A percentile compares a stretch with the other conserved stretches of the same genome.
phyloP scores from a whole-genome alignment of 2,113 vertebrate species.

The Caranx melampygus region DNA sequence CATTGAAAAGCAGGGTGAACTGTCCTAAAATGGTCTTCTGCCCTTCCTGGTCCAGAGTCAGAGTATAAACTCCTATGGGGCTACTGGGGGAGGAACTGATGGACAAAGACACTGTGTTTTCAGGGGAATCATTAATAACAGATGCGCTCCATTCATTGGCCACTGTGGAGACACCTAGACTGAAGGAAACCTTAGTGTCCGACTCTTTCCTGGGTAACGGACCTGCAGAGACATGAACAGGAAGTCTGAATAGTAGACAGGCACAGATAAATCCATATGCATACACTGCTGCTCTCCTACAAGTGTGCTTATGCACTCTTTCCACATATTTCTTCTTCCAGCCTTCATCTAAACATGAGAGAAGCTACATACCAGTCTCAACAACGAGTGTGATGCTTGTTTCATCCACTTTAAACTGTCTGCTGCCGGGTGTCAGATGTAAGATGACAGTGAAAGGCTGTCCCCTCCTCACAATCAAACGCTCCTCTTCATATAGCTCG shows the following conservation, averaged over 20 bases:
- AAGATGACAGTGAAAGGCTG: constrained; percentile 87
- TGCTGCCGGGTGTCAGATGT: constrained; percentile 75
- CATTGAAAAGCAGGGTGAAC: constrained; percentile 90
- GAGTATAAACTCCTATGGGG: constrained; percentile 85
- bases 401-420: constrained; percentile 69
- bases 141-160: constrained; percentile 82
- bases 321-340: background rate
- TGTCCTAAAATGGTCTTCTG: constrained; percentile 80
- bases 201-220: constrained; percentile 83
- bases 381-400: constrained; percentile 80
- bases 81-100: constrained; percentile 82
- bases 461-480: constrained; percentile 87
- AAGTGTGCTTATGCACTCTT: background rate
- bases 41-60: constrained; percentile 86
- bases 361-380: constrained; percentile 78
- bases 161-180: constrained; percentile 64
- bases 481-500: constrained; percentile 55
- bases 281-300: background rate
- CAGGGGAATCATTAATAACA: constrained; percentile 64
- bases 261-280: background rate
- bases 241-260: background rate
- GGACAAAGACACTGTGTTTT: constrained; percentile 67
- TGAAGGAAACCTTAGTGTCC: constrained; percentile 83
- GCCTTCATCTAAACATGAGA: background rate
- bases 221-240: constrained; percentile 74